Evolutionary conservation across 1,140 invertebrate species (phyloP), one percentile per base, ranked within the genome.

Genomic region (Hirudo medicinalis): DNA sequence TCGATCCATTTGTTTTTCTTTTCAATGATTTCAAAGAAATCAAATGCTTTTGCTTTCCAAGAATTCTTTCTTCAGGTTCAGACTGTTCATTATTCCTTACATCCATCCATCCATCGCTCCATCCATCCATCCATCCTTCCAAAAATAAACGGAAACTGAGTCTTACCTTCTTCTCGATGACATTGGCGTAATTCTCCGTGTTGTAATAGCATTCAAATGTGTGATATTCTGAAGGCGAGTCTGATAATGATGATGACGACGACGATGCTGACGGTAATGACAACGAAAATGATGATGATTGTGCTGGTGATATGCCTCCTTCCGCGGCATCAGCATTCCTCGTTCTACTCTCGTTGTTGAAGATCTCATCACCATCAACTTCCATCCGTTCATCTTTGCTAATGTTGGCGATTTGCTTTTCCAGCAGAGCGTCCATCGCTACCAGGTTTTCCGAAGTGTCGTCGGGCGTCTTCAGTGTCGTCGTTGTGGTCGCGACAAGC

Each of bases 181-280:
- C 70, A 60, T 60, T 54, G 2, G 29, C n/a, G 27, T 53, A 54
- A 54, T 74, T 43, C 11, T 25, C 70, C 36, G 60, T 71, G 73
- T 74, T 70, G 73, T 74, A 74, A 66, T 66, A 74, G 55, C 73
- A 74, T 22, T 27, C 20, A 53, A 74, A 74, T 17, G 36, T 25
- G 36, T 70, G 6, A 8, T 25, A 49, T 40, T 70, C 25, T n/a
- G 40, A 27, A 22, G 68, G 68, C 25, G 54, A 57, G 54, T n/a
- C 20, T 25, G 54, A 57, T 57, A 9, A 25, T 9, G 54, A 22
- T 11, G 57, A 63, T 22, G 57, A 63, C 8, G 57, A 63, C 8
- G 29, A 63, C 19, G 57, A 32, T 20, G 57, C 4, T 15, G 57
- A 63, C 17, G 57, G 8, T 13, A 15, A 13, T 13, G 20, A 63